Conservation (phyloP, 2,113 vertebrate species). For the Hystrix cristata region DNA sequence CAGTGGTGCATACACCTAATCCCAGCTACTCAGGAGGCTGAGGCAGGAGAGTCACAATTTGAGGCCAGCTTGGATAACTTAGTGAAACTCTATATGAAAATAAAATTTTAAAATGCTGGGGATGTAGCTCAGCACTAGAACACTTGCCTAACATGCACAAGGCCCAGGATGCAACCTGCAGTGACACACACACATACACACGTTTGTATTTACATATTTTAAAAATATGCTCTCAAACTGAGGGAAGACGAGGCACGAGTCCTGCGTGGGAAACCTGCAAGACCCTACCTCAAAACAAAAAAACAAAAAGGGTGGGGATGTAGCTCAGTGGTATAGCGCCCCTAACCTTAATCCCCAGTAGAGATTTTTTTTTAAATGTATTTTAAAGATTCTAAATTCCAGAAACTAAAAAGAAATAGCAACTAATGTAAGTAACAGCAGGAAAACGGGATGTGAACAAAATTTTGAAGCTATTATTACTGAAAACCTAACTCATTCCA, state of each 20-base stretch:
- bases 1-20: neutral
- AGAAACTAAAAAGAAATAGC: slow-evolving; percentile 41
- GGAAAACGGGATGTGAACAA: neutral
- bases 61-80: neutral
- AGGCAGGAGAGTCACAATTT: neutral
- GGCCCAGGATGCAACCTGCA: neutral
- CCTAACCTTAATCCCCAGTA: neutral
- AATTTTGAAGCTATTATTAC: slow-evolving; percentile 10
- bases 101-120: neutral
- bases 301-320: neutral
- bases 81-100: neutral
- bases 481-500: slow-evolving; percentile 20
- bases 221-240: neutral
- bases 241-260: neutral
- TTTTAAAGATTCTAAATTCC: slow-evolving; percentile 23
- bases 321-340: neutral
- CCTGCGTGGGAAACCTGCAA: neutral
- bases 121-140: neutral
- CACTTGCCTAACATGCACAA: neutral
- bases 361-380: neutral
- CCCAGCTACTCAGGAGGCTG: neutral
- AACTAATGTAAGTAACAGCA: neutral
- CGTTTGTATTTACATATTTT: neutral
- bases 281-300: neutral
- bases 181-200: neutral